Base-by-base conservation (phyloP, 2,888 invertebrate species). In the Stenodema calcarata region DNA sequence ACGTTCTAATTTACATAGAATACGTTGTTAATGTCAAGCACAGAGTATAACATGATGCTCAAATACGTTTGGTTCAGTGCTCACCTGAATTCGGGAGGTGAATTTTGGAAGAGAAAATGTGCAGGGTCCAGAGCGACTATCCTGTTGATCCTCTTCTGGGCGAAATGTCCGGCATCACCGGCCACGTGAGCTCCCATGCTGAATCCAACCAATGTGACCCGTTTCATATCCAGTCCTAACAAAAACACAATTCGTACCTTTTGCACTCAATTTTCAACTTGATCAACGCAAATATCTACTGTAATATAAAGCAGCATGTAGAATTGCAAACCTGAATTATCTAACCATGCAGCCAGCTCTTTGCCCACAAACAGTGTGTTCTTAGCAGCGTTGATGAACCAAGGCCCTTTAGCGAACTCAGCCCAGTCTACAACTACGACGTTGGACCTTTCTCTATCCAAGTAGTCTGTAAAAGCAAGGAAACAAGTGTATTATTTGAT, bases 61-160 rank as follows among this genome's bases (percentile, higher is more conserved):
- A 35, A 35, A 35, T 35, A 35, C 2, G 2, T 35, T 4, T 23
- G 0, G 62, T 62, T 27, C 4, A 23, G 23, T 23, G 62, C 9
- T 18, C n/a, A 82, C 4, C 93, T 92, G 0, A 92, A 92, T 87
- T 93, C 92, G 62, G 92, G 92, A 87, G 92, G 93, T 28, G 93
- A 92, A 2, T 92, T 89, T 0, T 92, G 92, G 90, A 93, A 94
- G 3, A 94, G 91, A 0, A 94, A 93, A 35, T 93, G 90, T 0
- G 94, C 94, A 35, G 94, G 94, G 89, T 94, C 94, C 79, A 94
- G 89, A 83, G 87, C 89, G 89, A 92, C 92, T 85, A 94, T 94
- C 30, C 94, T 91, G 0, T 92, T 91, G 0, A 94, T 92, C 79
- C 91, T 91, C 90, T 93, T 91, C 89, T 91, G 91, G 0, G 94